Base-by-base conservation (phyloP, 2,113 vertebrate species). In the Charadrius vociferus region DNA sequence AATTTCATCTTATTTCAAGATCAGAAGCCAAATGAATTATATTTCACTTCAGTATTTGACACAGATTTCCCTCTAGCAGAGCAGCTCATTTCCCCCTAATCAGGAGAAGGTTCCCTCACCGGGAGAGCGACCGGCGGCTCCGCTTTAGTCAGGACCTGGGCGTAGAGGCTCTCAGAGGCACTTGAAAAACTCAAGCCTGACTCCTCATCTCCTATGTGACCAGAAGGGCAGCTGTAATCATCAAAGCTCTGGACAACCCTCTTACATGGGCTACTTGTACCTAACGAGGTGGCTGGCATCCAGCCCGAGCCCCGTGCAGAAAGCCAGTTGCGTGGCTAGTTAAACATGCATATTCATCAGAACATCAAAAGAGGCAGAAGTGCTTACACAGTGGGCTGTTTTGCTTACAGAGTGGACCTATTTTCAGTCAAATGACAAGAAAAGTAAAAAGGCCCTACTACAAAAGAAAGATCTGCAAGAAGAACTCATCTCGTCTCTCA, bases 391-490 rank as follows among this genome's bases (percentile, higher is more conserved):
- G 14, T 17, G 9, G 23, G 61, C 18, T 45, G 14, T 14, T 67
- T 24, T 22, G 17, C 43, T 81, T 50, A 26, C 7, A 22, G 65
- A 45, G 14, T 1, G 6, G 26, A 62, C 14, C 7, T 29, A 21
- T 17, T 89, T 72, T 66, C 32, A 81, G 73, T 30, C 36, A 86
- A 71, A 75, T 45, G 10, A 52, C 47, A 36, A 61, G 5, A 12
- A 39, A 39, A 39, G 36, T 22, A 14, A 55, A 68, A 82, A 30
- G 27, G 10, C 4, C 43, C 39, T n/a, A 68, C 0, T 37, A 72
- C 0, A 3, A 68, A 72, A 77, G 17, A 80, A 83, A 0, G 0
- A 66, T 14, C 8, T 39, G 8, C 23, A 47, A 58, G 27, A 53
- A 39, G 7, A 81, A 45, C n/a, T 78, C 0, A 2, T 45, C 26